A percentile compares a stretch with the other conserved stretches of the same genome.
phyloP scores from a whole-genome alignment of 2,888 invertebrate species.

The Lasioglossum calceatum region DNA sequence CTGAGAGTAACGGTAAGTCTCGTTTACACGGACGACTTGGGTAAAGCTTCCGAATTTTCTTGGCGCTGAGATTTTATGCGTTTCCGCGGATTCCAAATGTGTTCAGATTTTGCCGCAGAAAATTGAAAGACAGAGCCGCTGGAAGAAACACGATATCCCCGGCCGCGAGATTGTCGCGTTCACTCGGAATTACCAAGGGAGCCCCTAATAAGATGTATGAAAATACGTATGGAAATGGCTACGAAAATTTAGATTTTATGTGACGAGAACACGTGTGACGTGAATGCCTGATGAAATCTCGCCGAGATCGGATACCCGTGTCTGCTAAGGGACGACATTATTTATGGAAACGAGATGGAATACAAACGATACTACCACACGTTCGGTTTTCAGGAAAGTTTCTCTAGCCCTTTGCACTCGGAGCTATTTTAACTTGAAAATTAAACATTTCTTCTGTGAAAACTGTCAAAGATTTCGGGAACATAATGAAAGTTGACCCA shows the following conservation, averaged over 20 bases:
- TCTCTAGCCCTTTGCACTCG: too few relatives aligned
- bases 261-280: constrained; percentile 13
- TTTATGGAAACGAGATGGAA: constrained; percentile 24
- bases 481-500: too few relatives aligned
- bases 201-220: constrained; percentile 51
- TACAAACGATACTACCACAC: constrained; percentile 1
- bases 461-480: too few relatives aligned
- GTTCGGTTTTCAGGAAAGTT: not conserved
- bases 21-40: not conserved
- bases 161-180: constrained; percentile 33
- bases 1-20: not conserved
- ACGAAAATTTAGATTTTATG: constrained; percentile 47
- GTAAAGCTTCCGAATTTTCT: not conserved
- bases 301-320: constrained; percentile 7
- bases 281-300: constrained; percentile 43
- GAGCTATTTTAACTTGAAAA: too few relatives aligned
- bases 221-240: constrained; percentile 36
- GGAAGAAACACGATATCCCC: constrained; percentile 13
- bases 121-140: constrained; percentile 40
- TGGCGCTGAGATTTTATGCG: not conserved
- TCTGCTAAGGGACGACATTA: constrained; percentile 16
- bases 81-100: not conserved
- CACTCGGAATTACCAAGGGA: constrained; percentile 20
- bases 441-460: too few relatives aligned
- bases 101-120: constrained; percentile 16